phyloP scores from a whole-genome alignment of 2,113 vertebrate genomes.

The Pterocles burchelli region DNA sequence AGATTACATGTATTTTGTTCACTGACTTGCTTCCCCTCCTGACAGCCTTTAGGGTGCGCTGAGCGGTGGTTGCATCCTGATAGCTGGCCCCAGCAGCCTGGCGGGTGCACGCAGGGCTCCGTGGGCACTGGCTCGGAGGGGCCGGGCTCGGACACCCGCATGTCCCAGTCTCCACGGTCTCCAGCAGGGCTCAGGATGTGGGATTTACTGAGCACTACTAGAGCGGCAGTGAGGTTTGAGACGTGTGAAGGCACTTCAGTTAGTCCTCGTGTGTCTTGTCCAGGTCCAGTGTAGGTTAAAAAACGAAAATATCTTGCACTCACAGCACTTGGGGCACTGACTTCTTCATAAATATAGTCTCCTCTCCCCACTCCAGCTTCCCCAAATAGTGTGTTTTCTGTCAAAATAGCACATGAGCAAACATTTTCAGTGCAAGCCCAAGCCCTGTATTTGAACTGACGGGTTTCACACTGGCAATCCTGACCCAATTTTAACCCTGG shows the following conservation, averaged over 20 bases:
- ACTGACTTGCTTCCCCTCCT: neutral
- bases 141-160: rapidly evolving
- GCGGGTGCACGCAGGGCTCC: neutral
- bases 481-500: slow-evolving; percentile 26
- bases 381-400: neutral
- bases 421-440: neutral
- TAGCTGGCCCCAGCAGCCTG: neutral
- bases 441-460: neutral
- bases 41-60: neutral
- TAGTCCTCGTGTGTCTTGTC: neutral
- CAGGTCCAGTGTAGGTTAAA: neutral
- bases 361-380: neutral
- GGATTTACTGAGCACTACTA: neutral
- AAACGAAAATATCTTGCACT: neutral
- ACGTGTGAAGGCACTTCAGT: neutral
- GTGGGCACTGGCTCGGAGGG: rapidly evolving
- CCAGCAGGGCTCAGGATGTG: rapidly evolving
- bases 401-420: neutral
- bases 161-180: neutral
- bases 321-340: neutral
- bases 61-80: rapidly evolving
- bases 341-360: neutral
- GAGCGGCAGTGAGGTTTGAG: neutral
- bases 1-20: neutral
- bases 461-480: neutral